phyloP scores from a whole-genome alignment of 2,888 invertebrate species.

The Carcina quercana region DNA sequence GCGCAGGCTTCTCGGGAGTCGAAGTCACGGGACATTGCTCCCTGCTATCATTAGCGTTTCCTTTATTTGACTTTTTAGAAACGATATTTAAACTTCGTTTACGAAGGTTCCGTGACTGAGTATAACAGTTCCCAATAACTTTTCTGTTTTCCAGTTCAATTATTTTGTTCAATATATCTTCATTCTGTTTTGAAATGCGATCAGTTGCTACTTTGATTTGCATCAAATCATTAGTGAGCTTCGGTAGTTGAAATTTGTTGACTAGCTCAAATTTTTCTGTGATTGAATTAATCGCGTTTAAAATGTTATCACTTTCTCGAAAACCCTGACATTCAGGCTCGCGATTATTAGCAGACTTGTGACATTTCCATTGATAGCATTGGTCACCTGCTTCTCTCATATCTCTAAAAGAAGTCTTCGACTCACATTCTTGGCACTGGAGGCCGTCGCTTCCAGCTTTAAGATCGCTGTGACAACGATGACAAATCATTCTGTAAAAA shows the following conservation, averaged over 20 bases:
- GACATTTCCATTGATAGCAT: constrained; percentile 44
- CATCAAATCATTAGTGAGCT: constrained; percentile 40
- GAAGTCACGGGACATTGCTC: constrained; percentile 21
- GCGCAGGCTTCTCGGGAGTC: constrained; percentile 26
- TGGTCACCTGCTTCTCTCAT: constrained; percentile 33
- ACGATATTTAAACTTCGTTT: constrained; percentile 27
- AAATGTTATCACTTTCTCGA: constrained; percentile 20
- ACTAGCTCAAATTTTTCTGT: constrained; percentile 50
- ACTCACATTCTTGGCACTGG: constrained; percentile 35
- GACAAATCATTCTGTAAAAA: constrained; percentile 42
- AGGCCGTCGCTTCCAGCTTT: constrained; percentile 30
- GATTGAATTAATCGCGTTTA: constrained; percentile 30
- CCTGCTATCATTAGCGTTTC: constrained; percentile 16
- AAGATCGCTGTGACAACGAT: constrained; percentile 34
- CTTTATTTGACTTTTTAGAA: constrained; percentile 12
- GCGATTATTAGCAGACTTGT: constrained; percentile 24
- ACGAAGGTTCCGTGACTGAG: constrained; percentile 20
- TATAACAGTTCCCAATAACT: constrained; percentile 1
- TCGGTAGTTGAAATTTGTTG: constrained; percentile 53
- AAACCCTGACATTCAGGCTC: constrained; percentile 16
- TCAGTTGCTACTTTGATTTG: constrained; percentile 40
- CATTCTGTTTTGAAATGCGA: constrained; percentile 42
- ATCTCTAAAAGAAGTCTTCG: constrained; percentile 25
- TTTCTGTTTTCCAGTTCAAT: constrained; percentile 28
- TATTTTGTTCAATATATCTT: constrained; percentile 38